Conservation (phyloP, 2,113 vertebrate genomes). For the Actinemys pallida region DNA sequence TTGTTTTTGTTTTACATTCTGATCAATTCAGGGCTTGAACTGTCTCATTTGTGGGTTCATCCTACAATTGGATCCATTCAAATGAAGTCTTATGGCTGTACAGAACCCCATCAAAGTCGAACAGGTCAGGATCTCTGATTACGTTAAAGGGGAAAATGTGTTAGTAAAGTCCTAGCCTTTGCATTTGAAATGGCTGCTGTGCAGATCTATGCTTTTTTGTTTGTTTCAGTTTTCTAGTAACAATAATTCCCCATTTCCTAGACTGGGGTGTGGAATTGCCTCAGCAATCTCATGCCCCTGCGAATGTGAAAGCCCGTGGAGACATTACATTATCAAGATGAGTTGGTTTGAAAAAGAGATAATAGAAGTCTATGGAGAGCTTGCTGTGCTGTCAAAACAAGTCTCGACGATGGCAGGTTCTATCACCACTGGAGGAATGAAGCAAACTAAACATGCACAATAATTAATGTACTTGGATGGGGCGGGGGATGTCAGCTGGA, state of each 20-base stretch:
- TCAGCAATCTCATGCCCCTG: background rate
- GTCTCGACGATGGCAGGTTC: background rate
- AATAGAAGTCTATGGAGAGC: background rate
- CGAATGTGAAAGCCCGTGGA: background rate
- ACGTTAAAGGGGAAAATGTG: background rate
- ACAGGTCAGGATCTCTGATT: background rate
- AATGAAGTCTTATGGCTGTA: background rate
- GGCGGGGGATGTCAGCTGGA: background rate
- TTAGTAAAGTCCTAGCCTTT: background rate
- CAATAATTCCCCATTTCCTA: background rate
- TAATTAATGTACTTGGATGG: background rate
- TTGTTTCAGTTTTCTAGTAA: background rate
- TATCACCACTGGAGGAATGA: background rate
- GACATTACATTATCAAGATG: background rate
- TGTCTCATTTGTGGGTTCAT: rapidly evolving
- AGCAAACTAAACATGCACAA: background rate
- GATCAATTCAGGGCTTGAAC: background rate
- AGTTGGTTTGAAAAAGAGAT: background rate
- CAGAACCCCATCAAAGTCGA: background rate
- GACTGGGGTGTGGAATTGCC: background rate
- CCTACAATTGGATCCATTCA: background rate
- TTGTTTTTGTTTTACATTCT: too few species aligned
- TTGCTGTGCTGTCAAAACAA: background rate
- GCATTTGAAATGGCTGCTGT: background rate
- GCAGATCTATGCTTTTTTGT: background rate